phyloP scores from a whole-genome alignment of 2,113 vertebrate species.

The Glaucidium brasilianum region DNA sequence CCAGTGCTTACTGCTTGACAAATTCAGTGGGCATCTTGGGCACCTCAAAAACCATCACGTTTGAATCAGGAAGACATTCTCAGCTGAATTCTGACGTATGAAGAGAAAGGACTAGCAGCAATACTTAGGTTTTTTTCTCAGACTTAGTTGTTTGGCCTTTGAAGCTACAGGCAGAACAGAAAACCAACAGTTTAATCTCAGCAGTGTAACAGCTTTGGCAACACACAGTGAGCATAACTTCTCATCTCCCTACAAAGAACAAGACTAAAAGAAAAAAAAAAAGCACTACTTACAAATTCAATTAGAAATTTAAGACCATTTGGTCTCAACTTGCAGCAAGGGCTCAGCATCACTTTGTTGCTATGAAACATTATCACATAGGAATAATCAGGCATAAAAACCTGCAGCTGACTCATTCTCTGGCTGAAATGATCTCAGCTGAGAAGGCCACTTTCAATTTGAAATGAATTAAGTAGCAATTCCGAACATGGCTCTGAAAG shows the following conservation, averaged over 20 bases:
- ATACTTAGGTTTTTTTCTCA: background rate
- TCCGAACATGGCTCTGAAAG: background rate
- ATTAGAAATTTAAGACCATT: background rate
- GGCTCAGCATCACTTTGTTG: background rate
- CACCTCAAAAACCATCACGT: background rate
- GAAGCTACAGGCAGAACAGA: background rate
- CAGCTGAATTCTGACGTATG: background rate
- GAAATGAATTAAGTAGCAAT: background rate
- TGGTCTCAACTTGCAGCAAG: background rate
- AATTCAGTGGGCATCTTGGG: background rate
- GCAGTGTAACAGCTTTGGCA: background rate
- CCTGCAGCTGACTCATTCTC: background rate
- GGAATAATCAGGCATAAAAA: constrained; percentile 6
- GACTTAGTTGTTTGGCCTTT: background rate
- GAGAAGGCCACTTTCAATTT: background rate
- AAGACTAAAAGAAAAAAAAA: background rate
- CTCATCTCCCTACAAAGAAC: background rate
- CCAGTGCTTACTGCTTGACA: background rate
- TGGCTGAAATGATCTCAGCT: background rate
- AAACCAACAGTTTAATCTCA: background rate
- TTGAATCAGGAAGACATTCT: background rate
- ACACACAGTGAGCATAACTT: background rate
- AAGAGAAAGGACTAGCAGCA: background rate
- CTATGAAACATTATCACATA: constrained; percentile 1
- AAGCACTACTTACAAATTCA: background rate